Conservation (phyloP, 2,888 invertebrate species). For the Synergus laeviventris region DNA sequence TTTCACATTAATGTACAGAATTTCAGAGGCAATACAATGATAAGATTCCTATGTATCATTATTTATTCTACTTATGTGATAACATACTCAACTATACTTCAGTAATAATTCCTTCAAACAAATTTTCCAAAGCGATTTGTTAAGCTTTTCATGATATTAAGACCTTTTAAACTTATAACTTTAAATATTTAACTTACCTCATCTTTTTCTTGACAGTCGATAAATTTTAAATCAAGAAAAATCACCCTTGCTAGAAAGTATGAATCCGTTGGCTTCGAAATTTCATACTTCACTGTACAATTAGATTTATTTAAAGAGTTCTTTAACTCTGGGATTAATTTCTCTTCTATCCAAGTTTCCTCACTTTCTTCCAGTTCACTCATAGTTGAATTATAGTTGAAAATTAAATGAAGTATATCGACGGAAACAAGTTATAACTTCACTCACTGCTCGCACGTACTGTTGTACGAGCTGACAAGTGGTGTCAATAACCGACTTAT, state of each 20-base stretch:
- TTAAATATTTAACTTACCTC: background rate
- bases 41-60: too few species aligned
- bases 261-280: constrained; percentile 45
- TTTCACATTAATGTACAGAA: too few species aligned
- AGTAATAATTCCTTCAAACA: too few species aligned
- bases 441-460: background rate
- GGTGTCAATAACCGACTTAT: background rate
- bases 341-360: constrained; percentile 42
- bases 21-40: too few species aligned
- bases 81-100: too few species aligned
- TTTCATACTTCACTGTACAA: constrained; percentile 37
- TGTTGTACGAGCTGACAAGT: background rate
- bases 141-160: background rate
- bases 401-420: background rate
- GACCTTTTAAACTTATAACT: background rate
- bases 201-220: background rate
- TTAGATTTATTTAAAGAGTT: constrained; percentile 43
- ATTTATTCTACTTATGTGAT: too few species aligned
- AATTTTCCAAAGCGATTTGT: too few species aligned
- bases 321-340: constrained; percentile 43
- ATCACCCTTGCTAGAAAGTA: constrained; percentile 46
- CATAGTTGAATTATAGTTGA: background rate
- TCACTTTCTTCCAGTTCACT: background rate
- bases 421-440: constrained; percentile 24
- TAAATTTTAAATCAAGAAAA: constrained; percentile 22